Base-by-base conservation (phyloP, 2,888 invertebrate species). In the Dryobota labecula region DNA sequence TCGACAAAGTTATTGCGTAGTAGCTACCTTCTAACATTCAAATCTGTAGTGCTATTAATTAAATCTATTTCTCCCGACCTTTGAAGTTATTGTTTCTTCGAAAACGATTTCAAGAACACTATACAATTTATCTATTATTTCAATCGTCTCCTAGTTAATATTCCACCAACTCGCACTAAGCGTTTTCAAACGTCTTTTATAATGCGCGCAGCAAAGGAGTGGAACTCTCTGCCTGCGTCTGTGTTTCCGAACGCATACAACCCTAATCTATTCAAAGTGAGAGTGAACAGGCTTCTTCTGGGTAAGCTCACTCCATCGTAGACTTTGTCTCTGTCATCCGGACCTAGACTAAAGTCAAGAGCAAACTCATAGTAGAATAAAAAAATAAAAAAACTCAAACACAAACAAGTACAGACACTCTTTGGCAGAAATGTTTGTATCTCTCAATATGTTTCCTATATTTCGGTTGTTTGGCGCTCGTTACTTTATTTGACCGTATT, bases 101-200 rank as follows among this genome's bases (percentile, higher is more conserved):
- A 51, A 41, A 63, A 60, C 49, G 41, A 78, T 73, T 68, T 61
- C 54, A 18, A 45, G 45, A 43, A 47, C 24, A 56, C 20, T 15
- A 51, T 64, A 78, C 56, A 64, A 47, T 63, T 60, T 49, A 24
- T 41, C 61, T 51, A 27, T 65, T 53, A 68, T 53, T 47, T 47
- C 51, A 43, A 36, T 70, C 51, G 30, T 53, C 38, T 53, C n/a
- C 11, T n/a, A n/a, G n/a, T n/a, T n/a, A n/a, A n/a, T n/a, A n/a
- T n/a, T n/a, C n/a, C n/a, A n/a, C n/a, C n/a, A n/a, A n/a, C n/a
- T n/a, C n/a, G n/a, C n/a, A n/a, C n/a, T n/a, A n/a, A n/a, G n/a
- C n/a, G n/a, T n/a, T n/a, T n/a, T n/a, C n/a, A n/a, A n/a, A n/a
- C n/a, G n/a, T n/a, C n/a, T n/a, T n/a, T n/a, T n/a, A n/a, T n/a